phyloP scores from a whole-genome alignment of 2,888 invertebrate genomes.

The Synanthedon vespiformis region DNA sequence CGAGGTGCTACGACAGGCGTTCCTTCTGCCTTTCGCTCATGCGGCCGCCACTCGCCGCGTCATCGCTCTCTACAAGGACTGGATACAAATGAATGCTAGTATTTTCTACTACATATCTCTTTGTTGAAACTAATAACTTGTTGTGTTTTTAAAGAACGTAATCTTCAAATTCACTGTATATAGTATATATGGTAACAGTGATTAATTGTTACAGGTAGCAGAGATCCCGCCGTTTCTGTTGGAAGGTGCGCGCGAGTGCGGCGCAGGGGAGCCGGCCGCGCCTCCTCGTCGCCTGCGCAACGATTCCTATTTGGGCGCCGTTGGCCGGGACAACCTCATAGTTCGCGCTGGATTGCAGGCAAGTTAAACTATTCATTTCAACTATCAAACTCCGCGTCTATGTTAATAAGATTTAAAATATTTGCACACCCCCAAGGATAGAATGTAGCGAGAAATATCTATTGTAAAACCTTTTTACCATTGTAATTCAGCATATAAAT shows the following conservation, averaged over 20 bases:
- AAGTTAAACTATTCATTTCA: conserved; percentile 2
- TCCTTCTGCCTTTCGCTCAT: conserved; percentile 89
- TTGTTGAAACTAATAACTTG: not conserved
- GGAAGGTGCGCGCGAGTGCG: conserved; percentile 64
- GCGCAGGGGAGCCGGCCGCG: conserved; percentile 40
- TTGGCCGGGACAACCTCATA: conserved; percentile 81
- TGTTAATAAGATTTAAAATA: too few species aligned
- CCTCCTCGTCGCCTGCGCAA: conserved; percentile 77
- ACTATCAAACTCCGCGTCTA: too few species aligned
- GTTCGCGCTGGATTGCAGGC: conserved; percentile 87
- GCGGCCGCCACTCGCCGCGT: conserved; percentile 89
- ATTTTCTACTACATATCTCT: not conserved
- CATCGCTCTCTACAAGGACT: conserved; percentile 93
- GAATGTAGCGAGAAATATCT: too few species aligned
- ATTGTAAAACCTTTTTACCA: too few species aligned
- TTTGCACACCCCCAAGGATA: too few species aligned
- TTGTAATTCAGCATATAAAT: too few species aligned
- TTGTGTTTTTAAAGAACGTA: too few species aligned
- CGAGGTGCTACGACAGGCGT: conserved; percentile 93
- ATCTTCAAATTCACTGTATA: not conserved
- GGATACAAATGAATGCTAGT: conserved; percentile 88
- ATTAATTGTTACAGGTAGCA: conserved; percentile 44
- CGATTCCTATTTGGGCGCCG: conserved; percentile 88
- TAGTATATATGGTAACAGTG: conserved; percentile 1
- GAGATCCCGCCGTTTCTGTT: conserved; percentile 87